Evolutionary conservation across 2,888 invertebrate species (phyloP).

Genomic region (Drosophila colorata): DNA sequence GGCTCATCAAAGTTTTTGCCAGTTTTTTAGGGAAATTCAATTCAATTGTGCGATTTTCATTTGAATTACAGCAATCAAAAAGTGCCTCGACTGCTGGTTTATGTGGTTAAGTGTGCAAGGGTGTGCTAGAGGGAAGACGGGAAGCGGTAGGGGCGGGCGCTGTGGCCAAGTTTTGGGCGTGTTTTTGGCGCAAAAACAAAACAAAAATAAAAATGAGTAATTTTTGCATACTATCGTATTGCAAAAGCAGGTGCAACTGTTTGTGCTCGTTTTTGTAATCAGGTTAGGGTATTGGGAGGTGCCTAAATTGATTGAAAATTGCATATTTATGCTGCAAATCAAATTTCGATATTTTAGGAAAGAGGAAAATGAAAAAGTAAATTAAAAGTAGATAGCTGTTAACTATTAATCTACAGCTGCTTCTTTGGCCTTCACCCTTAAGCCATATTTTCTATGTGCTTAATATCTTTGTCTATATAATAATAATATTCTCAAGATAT

Average conservation of each 20-base stretch:
- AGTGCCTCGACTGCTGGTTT: conserved; percentile 14
- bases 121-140: no score
- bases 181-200: not conserved
- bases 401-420: no score
- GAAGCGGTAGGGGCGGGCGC: not conserved
- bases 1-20: conserved; percentile 73
- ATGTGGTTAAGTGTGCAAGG: conserved; percentile 4
- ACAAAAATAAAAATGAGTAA: not conserved
- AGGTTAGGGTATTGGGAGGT: not conserved
- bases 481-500: no score
- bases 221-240: not conserved
- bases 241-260: no score
- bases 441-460: no score
- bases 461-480: no score
- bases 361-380: no score
- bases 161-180: not conserved
- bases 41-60: conserved; percentile 75
- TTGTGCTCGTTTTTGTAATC: conserved; percentile 3
- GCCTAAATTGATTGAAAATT: no score
- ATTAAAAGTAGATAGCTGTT: no score
- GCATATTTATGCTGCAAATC: no score
- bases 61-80: conserved; percentile 70
- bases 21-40: conserved; percentile 66
- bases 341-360: no score
- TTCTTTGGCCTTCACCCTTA: no score